These are phyloP conservation scores for Eospalax fontanierii DNA, from an alignment of 2,797 vertebrate species.

Conservation along the genomic window DNA sequence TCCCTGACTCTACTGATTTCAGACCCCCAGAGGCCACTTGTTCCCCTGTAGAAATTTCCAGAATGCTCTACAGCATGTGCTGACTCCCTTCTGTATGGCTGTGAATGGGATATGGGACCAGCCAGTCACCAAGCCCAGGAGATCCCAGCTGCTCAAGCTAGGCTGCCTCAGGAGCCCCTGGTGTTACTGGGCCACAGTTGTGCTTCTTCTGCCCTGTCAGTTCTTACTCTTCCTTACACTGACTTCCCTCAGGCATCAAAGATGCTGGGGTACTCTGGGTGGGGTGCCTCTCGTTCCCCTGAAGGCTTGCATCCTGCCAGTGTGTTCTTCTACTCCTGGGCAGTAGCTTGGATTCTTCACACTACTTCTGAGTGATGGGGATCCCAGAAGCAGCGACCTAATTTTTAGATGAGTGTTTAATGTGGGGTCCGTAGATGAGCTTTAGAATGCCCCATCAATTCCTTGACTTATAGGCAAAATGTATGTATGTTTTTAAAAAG, in stretches of 20 bases:
- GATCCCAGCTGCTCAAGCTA: background rate
- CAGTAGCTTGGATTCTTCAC: background rate
- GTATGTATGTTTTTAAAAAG: background rate
- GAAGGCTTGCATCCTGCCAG: background rate
- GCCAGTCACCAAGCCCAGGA: background rate
- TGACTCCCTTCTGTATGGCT: background rate
- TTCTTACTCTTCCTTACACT: background rate
- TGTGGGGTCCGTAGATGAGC: background rate
- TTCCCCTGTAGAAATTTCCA: background rate
- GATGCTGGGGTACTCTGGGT: background rate
- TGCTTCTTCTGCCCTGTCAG: background rate
- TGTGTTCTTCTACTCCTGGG: background rate
- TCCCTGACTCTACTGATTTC: background rate
- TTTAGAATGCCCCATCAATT: background rate
- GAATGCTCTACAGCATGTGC: slow-evolving; percentile 33
- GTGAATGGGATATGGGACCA: background rate
- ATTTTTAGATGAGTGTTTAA: background rate
- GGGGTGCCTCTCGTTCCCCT: background rate
- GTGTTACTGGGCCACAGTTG: background rate
- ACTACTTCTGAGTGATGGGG: background rate
- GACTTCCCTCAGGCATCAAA: background rate
- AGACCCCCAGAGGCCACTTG: background rate
- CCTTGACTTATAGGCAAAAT: background rate
- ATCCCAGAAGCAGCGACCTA: background rate
- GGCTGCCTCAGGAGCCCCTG: background rate